Evolutionary conservation across 2,113 vertebrate genomes (phyloP).

Genomic region (Heterocephalus glaber): DNA sequence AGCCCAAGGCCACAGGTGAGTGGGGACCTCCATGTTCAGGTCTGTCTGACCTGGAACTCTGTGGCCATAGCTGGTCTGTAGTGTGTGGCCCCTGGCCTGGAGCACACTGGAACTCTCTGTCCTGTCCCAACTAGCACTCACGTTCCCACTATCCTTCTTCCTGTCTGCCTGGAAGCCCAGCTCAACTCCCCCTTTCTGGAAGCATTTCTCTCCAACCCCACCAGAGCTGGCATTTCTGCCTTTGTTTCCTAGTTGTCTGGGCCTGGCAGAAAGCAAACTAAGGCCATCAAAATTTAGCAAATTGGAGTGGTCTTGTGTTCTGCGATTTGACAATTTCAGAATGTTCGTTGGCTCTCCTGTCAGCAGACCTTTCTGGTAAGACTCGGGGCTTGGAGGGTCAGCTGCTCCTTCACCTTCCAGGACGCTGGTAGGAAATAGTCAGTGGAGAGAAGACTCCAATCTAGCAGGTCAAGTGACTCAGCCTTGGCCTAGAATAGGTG

Average conservation of each 20-base stretch:
- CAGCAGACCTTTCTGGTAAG: neutral
- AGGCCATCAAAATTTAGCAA: slow-evolving; percentile 49
- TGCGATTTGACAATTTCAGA: neutral
- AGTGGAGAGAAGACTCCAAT: neutral
- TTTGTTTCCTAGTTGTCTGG: slow-evolving; percentile 47
- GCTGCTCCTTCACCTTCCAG: neutral
- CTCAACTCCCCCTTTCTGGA: neutral
- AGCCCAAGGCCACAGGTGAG: neutral
- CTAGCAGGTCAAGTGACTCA: neutral
- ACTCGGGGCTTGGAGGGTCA: neutral
- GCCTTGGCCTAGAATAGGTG: neutral
- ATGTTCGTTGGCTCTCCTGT: neutral
- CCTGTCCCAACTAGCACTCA: neutral
- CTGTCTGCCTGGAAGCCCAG: neutral
- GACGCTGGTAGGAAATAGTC: neutral
- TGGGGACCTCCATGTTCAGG: neutral
- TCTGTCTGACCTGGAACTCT: neutral
- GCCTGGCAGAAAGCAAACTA: neutral
- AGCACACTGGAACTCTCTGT: neutral
- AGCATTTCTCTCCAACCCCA: neutral
- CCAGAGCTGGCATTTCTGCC: neutral
- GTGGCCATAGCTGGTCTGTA: neutral
- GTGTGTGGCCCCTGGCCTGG: neutral
- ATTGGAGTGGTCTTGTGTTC: slow-evolving; percentile 8
- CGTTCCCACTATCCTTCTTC: neutral